Base-by-base conservation (phyloP, 2,888 invertebrate species). In the Tenthredo mesomela region DNA sequence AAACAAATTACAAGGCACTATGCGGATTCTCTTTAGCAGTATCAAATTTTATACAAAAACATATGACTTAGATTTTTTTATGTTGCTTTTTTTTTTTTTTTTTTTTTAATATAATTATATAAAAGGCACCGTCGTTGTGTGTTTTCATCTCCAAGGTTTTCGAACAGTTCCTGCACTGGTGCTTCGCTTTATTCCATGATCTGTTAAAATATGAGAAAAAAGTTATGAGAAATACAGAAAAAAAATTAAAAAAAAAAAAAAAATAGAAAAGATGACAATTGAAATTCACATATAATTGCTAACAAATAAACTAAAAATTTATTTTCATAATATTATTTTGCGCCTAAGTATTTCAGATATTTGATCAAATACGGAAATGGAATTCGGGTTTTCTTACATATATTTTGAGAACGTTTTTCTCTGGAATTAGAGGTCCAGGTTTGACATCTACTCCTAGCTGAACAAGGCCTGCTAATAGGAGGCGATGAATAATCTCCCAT, bases 91-190 rank as follows among this genome's bases (percentile, higher is more conserved):
- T 29, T 29, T 29, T 29, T 29, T 29, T 29, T 33, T 6, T 33
- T 18, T 18, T n/a, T 25, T 21, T 29, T 33, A 37, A 37, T 37
- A 37, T 37, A 43, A 61, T 33, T 33, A 33, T 78, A 50, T 58
- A 33, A 78, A 47, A 73, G 73, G 73, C 73, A 73, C 73, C 43
- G 12, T 43, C 7, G 21, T 73, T 10, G n/a, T 10, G n/a, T 33
- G 87, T 92, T 84, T 47, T 85, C 40, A 85, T 88, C 93, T 90
- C 93, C 93, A 93, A 77, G 93, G 93, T 86, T 92, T 93, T 0
- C 93, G 90, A 84, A 93, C 92, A 29, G 93, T 90, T 75, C 93
- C 93, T 58, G 92, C 92, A 84, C 93, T 93, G 50, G 93, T 93
- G 86, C 93, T 93, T 84, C 93, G 89, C 87, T 92, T 93, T 84